A percentile compares a stretch with the other conserved stretches of the same genome.
phyloP scores from a whole-genome alignment of 2,888 invertebrate species.

The Eurois occulta region DNA sequence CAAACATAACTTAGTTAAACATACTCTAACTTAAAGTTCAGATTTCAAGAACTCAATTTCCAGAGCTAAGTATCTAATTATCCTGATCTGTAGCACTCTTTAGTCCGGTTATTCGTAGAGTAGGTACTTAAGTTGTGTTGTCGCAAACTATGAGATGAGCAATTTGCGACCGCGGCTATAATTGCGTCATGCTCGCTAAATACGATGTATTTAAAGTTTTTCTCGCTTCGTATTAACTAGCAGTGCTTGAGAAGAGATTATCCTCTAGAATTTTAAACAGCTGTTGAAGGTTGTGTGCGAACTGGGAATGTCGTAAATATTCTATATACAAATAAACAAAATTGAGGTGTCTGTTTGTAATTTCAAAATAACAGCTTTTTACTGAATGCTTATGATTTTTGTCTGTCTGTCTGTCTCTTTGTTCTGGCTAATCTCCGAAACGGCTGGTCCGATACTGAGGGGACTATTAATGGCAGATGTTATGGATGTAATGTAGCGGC shows the following conservation, averaged over 20 bases:
- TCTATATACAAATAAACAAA: no score
- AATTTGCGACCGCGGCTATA: conserved; percentile 34
- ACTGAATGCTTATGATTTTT: no score
- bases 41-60: background rate
- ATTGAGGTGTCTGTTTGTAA: no score
- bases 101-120: conserved; percentile 3
- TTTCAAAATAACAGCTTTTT: no score
- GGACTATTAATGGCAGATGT: no score
- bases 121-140: conserved; percentile 38
- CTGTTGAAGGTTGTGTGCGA: background rate
- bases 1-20: conserved; percentile 1
- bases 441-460: no score
- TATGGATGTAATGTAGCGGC: no score
- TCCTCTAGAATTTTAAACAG: conserved; percentile 5
- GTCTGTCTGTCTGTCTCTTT: no score
- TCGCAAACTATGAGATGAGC: conserved; percentile 43
- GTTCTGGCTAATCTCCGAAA: no score
- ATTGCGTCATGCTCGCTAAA: conserved; percentile 18
- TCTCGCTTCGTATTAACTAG: conserved; percentile 2
- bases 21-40: background rate
- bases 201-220: conserved; percentile 18
- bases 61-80: conserved; percentile 8
- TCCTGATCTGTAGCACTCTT: background rate
- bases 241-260: conserved; percentile 18
- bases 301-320: background rate